Evolutionary conservation across 2,888 invertebrate species (phyloP).

Genomic region (Pachliopta kotzebuea): DNA sequence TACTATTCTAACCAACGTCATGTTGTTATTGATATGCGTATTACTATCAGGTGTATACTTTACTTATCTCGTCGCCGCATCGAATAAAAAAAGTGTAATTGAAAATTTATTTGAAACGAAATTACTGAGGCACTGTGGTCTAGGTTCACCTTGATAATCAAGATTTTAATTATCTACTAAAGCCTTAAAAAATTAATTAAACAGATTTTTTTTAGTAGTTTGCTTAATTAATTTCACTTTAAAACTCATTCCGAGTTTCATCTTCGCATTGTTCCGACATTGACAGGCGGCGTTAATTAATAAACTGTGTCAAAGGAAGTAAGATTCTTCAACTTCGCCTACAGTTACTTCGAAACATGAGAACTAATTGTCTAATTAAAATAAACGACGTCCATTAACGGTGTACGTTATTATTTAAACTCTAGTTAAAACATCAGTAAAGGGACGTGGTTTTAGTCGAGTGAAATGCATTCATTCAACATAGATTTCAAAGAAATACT

Average conservation of each 20-base stretch:
- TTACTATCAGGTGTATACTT: no score
- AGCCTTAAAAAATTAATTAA: neutral
- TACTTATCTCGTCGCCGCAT: no score
- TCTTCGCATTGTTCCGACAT: slow-evolving; percentile 9
- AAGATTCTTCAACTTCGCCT: slow-evolving; percentile 31
- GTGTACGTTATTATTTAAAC: neutral
- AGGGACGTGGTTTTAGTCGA: no score
- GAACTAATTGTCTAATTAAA: slow-evolving; percentile 14
- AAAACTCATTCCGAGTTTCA: neutral
- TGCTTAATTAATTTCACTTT: neutral
- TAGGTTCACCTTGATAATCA: no score
- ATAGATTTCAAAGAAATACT: no score
- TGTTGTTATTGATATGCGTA: no score
- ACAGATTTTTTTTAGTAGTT: neutral
- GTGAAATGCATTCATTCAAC: no score
- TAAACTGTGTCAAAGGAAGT: slow-evolving; percentile 35
- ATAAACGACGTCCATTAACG: slow-evolving; percentile 1
- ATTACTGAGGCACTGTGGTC: no score
- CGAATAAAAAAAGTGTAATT: no score
- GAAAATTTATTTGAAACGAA: no score
- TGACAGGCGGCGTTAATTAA: slow-evolving; percentile 31
- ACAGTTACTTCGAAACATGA: slow-evolving; percentile 27
- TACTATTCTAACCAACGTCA: no score
- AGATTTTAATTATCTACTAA: no score
- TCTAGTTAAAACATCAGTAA: neutral